phyloP scores from a whole-genome alignment of 2,888 invertebrate species.

The Nomada hirtipes region DNA sequence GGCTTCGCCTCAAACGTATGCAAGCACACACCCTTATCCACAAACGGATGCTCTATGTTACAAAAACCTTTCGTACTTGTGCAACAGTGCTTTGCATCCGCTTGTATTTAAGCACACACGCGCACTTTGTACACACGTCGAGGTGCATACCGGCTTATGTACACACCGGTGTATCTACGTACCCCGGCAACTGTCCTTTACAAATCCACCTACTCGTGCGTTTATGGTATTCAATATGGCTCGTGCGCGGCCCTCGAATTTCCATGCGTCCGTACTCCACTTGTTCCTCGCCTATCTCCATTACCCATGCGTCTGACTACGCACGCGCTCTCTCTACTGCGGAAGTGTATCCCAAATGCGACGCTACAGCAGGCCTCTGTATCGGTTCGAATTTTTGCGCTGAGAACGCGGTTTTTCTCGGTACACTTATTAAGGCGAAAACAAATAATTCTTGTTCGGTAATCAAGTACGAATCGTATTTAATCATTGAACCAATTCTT shows the following conservation, averaged over 20 bases:
- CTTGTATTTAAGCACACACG: constrained; percentile 11
- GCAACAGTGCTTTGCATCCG: constrained; percentile 8
- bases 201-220: not conserved
- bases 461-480: too few species aligned
- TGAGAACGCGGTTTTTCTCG: too few species aligned
- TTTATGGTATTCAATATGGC: constrained; percentile 40
- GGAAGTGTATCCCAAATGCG: not conserved
- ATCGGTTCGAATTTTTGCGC: not conserved
- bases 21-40: constrained; percentile 4
- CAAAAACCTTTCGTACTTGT: constrained; percentile 28
- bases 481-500: too few species aligned
- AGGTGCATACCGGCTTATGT: not conserved
- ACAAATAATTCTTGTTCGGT: too few species aligned
- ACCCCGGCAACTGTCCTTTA: constrained; percentile 18
- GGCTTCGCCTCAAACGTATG: not conserved
- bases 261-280: not conserved
- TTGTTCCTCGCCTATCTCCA: not conserved
- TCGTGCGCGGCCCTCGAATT: not conserved
- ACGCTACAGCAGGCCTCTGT: not conserved
- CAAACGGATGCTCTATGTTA: constrained; percentile 31
- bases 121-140: constrained; percentile 19
- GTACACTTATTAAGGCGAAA: too few species aligned
- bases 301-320: constrained; percentile 10
- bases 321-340: not conserved
- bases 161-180: not conserved